Conservation (phyloP, 2,888 invertebrate species). For the Dolichomitus sp. region DNA sequence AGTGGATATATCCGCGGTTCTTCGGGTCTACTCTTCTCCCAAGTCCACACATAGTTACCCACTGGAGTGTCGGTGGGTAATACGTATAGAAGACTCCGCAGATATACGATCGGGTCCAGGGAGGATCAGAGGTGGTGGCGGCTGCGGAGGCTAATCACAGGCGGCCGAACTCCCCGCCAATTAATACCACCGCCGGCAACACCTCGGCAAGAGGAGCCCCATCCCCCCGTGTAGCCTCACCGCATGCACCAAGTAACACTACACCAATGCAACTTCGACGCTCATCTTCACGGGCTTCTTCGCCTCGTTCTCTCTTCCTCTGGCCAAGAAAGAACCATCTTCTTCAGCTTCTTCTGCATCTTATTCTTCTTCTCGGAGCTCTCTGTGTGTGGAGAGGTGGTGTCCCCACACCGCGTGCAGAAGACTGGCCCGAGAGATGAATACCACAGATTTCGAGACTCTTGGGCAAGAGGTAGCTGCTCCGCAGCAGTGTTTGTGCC, state of each 20-base stretch:
- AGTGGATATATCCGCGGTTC: slow-evolving; percentile 13
- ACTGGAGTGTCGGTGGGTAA: slow-evolving; percentile 24
- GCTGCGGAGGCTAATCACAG: slow-evolving; percentile 75
- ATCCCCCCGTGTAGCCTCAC: slow-evolving; percentile 28
- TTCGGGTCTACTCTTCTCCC: slow-evolving; percentile 14
- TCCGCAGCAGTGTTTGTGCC: slow-evolving; percentile 33
- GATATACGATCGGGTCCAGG: slow-evolving; percentile 71
- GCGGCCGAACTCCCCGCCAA: slow-evolving; percentile 82
- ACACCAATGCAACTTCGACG: slow-evolving; percentile 21
- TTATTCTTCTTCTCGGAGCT: slow-evolving; percentile 18
- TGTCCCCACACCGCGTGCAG: slow-evolving; percentile 46
- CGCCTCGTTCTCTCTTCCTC: slow-evolving; percentile 21
- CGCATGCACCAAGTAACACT: slow-evolving; percentile 56
- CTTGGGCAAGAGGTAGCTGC: slow-evolving; percentile 59
- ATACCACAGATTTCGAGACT: slow-evolving; percentile 64
- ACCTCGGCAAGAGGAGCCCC: slow-evolving; percentile 72
- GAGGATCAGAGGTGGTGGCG: slow-evolving; percentile 74
- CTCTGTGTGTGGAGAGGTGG: slow-evolving; percentile 34
- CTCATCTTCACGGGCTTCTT: slow-evolving; percentile 38
- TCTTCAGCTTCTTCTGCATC: slow-evolving; percentile 24
- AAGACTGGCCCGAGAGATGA: slow-evolving; percentile 58
- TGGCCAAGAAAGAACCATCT: slow-evolving; percentile 3
- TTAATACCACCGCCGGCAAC: slow-evolving; percentile 84
- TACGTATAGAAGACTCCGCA: slow-evolving; percentile 59
- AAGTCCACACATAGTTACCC: slow-evolving; percentile 48